Evolutionary conservation across 2,888 invertebrate genomes (phyloP).

Genomic region (Ferrisia virgata): DNA sequence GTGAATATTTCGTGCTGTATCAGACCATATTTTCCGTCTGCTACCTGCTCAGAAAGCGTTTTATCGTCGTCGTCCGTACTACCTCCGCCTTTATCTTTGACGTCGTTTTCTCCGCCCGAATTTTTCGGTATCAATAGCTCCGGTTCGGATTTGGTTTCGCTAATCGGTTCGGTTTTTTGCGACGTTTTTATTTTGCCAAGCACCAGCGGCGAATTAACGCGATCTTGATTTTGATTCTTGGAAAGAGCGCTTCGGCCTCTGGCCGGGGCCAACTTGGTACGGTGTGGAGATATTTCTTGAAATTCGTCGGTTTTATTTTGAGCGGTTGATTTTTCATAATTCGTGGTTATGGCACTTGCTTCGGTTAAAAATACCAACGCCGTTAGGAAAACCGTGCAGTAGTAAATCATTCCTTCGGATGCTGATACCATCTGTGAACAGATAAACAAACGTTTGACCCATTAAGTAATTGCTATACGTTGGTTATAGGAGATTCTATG

Average conservation of each 20-base stretch:
- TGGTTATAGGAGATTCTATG: too few relatives aligned
- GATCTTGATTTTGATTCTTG: slow-evolving; percentile 37
- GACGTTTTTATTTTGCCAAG: slow-evolving; percentile 23
- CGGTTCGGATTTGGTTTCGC: not conserved
- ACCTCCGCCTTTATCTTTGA: slow-evolving; percentile 42
- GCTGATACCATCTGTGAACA: slow-evolving; percentile 41
- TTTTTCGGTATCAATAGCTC: slow-evolving; percentile 12
- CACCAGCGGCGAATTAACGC: slow-evolving; percentile 15
- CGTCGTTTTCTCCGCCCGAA: slow-evolving; percentile 32
- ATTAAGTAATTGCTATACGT: not conserved
- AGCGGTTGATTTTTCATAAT: slow-evolving; percentile 37
- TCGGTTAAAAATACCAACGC: slow-evolving; percentile 41
- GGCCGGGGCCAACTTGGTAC: slow-evolving; percentile 35
- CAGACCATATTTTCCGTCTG: slow-evolving; percentile 84
- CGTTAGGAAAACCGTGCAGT: slow-evolving; percentile 43
- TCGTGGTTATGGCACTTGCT: slow-evolving; percentile 43
- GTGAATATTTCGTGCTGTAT: slow-evolving; percentile 79
- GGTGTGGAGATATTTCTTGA: slow-evolving; percentile 13
- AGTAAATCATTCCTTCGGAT: slow-evolving; percentile 38
- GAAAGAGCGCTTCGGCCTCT: not conserved
- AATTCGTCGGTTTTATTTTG: slow-evolving; percentile 33
- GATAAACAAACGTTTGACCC: not conserved
- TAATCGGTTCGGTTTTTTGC: not conserved
- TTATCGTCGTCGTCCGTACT: slow-evolving; percentile 63
- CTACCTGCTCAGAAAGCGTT: slow-evolving; percentile 82